Base-by-base conservation (phyloP, 2,888 invertebrate genomes). In the Drosophila nr. perissopoda region DNA sequence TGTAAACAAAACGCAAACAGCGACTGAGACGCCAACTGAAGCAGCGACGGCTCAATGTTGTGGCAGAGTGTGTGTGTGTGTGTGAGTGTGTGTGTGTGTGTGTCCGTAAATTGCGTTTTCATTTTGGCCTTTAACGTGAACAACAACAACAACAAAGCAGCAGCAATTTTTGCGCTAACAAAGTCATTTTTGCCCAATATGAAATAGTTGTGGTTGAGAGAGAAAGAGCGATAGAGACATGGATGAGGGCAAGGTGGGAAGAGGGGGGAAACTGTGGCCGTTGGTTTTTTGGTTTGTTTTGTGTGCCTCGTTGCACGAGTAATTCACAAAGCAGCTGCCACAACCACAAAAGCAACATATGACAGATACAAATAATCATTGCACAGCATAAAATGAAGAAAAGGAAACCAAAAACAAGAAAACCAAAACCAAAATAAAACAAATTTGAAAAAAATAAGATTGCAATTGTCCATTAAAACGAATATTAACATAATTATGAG, bases 1-100 rank as follows among this genome's bases (percentile, higher is more conserved):
- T 88, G 86, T 89, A 91, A 91, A 90, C 90, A 91, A 89, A 84
- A 81, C 83, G 79, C 79, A 64, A 61, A 61, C 76, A 57, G 65
- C 69, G 72, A 79, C 82, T 70, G 73, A n/a, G 80, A 74, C 81
- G 60, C 65, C 64, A 65, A 49, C 79, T 21, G 73, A 54, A 57
- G 60, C 80, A 80, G 73, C 73, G 59, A 52, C 69, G 82, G 78
- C 80, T 80, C 80, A 77, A 70, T 56, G 56, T 56, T 62, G 72
- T 76, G 62, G 27, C 58, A 59, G 13, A 53, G 64, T 65, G 60
- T 69, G 53, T 54, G 60, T 64, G 58, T 69, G 63, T 72, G 60
- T 69, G 53, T 54, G 60, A 62, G 58, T 69, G 63, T 72, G 78
- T 57, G 34, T 66, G 48, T 62, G 53, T 69, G 62, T 54, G 63